phyloP scores from a whole-genome alignment of 2,113 vertebrate species.

The Xyrauchen texanus region DNA sequence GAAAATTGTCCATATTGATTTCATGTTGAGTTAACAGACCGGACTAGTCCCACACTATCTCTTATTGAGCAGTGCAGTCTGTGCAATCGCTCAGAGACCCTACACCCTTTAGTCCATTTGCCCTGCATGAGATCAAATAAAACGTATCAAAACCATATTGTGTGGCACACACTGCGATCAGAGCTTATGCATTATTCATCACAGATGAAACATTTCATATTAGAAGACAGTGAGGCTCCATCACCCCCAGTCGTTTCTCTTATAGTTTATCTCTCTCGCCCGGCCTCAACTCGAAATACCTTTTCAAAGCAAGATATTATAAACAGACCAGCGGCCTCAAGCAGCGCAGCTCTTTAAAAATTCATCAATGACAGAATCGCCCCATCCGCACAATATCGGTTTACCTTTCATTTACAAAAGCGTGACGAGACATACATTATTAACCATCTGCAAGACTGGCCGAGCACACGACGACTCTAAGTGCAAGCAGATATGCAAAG shows the following conservation, averaged over 20 bases:
- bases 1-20: no score
- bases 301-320: conserved; percentile 53
- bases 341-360: conserved; percentile 67
- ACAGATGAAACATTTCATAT: conserved; percentile 18
- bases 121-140: not conserved
- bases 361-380: conserved; percentile 61
- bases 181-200: conserved; percentile 33
- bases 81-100: no score
- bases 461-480: conserved; percentile 23
- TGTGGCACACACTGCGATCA: not conserved
- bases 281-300: not conserved
- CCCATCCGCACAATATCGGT: conserved; percentile 61
- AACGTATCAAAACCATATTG: conserved; percentile 3
- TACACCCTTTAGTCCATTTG: not conserved
- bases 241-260: not conserved
- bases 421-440: conserved; percentile 67
- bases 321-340: conserved; percentile 60
- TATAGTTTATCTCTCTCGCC: not conserved
- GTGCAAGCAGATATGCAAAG: conserved; percentile 14
- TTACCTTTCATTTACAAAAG: conserved; percentile 71
- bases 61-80: no score
- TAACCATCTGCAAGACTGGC: conserved; percentile 48
- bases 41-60: no score
- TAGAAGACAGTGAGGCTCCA: conserved; percentile 2
- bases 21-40: no score